Evolutionary conservation across 2,888 invertebrate genomes (phyloP), one percentile per base, ranked within the genome.

Genomic region (Luperina nickerlii): DNA sequence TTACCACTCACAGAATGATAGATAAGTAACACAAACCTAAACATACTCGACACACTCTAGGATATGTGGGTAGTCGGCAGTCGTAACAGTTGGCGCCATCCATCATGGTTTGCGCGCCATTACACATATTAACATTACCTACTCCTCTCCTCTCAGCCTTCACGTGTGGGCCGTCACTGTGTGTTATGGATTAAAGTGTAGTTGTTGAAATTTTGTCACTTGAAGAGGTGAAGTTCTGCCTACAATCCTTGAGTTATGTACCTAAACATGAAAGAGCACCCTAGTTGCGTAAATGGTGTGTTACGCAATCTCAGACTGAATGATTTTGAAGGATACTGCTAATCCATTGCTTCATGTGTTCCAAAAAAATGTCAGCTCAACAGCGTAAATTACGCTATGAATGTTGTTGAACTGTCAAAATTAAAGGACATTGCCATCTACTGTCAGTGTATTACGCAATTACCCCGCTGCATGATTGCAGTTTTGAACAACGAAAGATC

Each of bases 21-120:
- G 42, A 72, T 78, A 84, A 74, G 63, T 38, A 83, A 57, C 8
- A 57, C 67, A 81, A 74, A 73, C 48, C 20, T 72, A 73, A 74
- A 38, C 66, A 63, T 8, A 69, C 63, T 76, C 60, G 27, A 70
- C 70, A 67, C 66, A 42, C 57, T 68, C 20, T 51, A 68, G 42
- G 27, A 6, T 63, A 69, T 76, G 85, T 78, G 74, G 72, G 78
- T 78, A 69, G 72, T 60, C 65, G 54, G 63, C 71, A 75, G 72
- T 73, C 38, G 76, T 74, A 77, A 63, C 84, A 86, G 71, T 76
- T 82, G 84, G 70, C 74, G 70, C 74, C 80, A 84, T 84, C 79
- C 70, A 86, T 84, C 87, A 86, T 67, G n/a, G 77, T 75, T 81
- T 78, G 71, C 84, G 80, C 76, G 66, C 82, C 84, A 81, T 86